Base-by-base conservation (phyloP, 2,797 vertebrate species). In the Crax fasciolata region DNA sequence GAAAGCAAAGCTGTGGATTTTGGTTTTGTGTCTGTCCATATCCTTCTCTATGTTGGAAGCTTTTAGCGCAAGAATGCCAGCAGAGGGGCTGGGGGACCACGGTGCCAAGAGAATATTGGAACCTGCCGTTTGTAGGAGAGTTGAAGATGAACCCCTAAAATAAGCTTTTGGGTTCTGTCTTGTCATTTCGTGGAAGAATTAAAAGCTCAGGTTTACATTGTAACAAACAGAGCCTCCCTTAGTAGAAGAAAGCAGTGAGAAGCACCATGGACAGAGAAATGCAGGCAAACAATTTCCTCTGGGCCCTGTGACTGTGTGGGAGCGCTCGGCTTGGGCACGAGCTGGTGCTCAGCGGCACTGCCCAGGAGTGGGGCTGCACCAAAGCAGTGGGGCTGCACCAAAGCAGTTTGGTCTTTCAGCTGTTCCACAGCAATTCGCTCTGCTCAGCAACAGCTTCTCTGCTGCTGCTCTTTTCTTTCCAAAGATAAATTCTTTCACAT, bases 361-460 rank as follows among this genome's bases (percentile, higher is more conserved):
- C 61, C 16, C 25, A n/a, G 49, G 55, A 58, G 52, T n/a, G 30
- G 54, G 54, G 18, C 30, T 10, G 49, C 41, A 13, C 61, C 18
- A 4, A 65, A 11, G 25, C 30, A 1, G 59, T 23, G 30, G 54
- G 54, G 18, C 30, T 10, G 49, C 41, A 13, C 61, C 18, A 4
- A 65, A 11, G 25, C 30, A 1, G 59, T 23, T 23, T 19, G 32
- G 78, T 39, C 57, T 57, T 68, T 51, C 54, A 14, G 35, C 28
- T 48, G 0, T 79, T 68, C 21, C 70, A 35, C 27, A 27, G 54
- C 4, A 39, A 48, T 32, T 61, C n/a, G 13, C 41, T 81, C 59
- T 18, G 38, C 38, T 84, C 83, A 85, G 83, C 77, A 72, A 71
- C 93, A 68, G 78, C 44, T 81, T 57, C 62, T 73, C 65, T 67